Evolutionary conservation across 2,888 invertebrate genomes (phyloP), one percentile per base, ranked within the genome.

Genomic region (Hoplodrina ambigua): DNA sequence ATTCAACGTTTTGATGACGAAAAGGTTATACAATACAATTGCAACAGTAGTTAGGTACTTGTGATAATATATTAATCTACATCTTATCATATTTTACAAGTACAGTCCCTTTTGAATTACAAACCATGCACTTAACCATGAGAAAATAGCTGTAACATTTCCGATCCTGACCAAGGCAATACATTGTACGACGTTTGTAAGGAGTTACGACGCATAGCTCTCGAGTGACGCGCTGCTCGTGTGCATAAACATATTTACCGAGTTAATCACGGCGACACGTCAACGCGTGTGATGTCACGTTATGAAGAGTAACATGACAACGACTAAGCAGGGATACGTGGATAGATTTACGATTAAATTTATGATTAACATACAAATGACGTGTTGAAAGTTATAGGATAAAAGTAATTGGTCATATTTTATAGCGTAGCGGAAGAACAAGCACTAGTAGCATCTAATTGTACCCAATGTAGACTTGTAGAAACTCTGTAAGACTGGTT

Each of bases 251-350:
- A 81, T 82, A 76, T 81, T 85, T 85, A 75, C 72, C 0, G 61
- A 67, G 73, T 79, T 84, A 78, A 84, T 85, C 84, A 77, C 71
- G 62, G 37, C 52, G 55, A 17, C 72, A 75, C 83, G 81, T 81
- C 86, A 82, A 46, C 73, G 53, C 41, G 61, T 60, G 60, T 85
- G 85, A 86, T 84, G 86, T 86, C 85, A 86, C 78, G 61, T 49
- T 52, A 59, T 60, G 33, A 61, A 63, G 44, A 62, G 37, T 59
- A 69, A 69, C 67, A 57, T 74, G 55, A 61, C 80, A 60, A 74
- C 63, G 30, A 55, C 52, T 59, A 53, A 49, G 25, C 56, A 25
- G 15, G 56, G 37, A 3, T 60, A 50, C 69, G 57, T 75, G 49
- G 8, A 55, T 33, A 56, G 37, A 59, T 62, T 60, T 59, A 59